phyloP scores from a whole-genome alignment of 2,888 invertebrate species.

The Eristalinus sepulchralis region DNA sequence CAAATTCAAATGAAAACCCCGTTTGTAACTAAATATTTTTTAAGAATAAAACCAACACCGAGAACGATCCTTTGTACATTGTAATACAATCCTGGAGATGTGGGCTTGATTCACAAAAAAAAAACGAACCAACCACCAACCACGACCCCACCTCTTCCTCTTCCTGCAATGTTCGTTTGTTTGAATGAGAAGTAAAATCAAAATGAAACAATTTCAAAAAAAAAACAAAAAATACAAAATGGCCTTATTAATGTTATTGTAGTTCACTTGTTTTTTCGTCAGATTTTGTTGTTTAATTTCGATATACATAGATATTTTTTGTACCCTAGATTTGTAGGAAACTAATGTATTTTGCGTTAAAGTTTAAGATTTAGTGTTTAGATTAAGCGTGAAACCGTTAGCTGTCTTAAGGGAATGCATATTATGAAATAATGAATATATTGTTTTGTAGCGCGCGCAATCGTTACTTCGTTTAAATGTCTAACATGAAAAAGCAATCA shows the following conservation, averaged over 20 bases:
- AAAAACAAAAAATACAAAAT: background rate
- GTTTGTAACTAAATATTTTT: constrained; percentile 57
- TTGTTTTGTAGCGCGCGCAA: constrained; percentile 64
- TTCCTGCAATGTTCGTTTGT: constrained; percentile 39
- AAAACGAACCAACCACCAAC: too few relatives aligned
- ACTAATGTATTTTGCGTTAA: background rate
- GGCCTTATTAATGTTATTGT: constrained; percentile 61
- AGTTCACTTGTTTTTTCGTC: background rate
- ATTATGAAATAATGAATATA: constrained; percentile 21
- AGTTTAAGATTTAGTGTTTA: background rate
- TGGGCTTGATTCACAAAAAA: background rate
- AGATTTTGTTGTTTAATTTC: background rate
- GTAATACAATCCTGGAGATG: constrained; percentile 6
- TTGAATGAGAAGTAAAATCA: constrained; percentile 36
- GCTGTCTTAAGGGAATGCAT: background rate
- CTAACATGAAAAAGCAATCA: constrained; percentile 26
- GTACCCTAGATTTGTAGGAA: constrained; percentile 32
- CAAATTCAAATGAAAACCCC: constrained; percentile 16
- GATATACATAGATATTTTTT: constrained; percentile 23
- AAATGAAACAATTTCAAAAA: constrained; percentile 34
- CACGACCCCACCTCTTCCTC: background rate
- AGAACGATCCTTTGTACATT: constrained; percentile 22
- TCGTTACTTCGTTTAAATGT: constrained; percentile 62
- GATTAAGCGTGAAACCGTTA: background rate
- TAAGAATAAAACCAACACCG: constrained; percentile 36